Percentiles rank a stretch among this genome's conserved stretches.
These are phyloP conservation scores for Drosophila austrosaltans DNA, from an alignment of 2,888 invertebrate genomes.

Conservation along the genomic window DNA sequence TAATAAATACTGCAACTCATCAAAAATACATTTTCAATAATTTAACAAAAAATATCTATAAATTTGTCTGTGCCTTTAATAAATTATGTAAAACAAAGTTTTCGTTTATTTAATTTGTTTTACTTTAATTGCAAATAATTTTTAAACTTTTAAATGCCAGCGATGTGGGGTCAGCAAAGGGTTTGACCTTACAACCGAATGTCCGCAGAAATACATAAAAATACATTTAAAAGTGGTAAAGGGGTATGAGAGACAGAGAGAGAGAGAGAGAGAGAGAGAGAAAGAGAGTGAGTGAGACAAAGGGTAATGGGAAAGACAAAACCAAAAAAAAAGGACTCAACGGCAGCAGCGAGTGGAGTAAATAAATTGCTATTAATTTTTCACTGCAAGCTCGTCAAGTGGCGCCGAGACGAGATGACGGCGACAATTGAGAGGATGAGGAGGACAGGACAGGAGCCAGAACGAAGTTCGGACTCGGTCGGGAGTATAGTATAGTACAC, in stretches of 20 bases:
- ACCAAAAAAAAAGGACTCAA: constrained; percentile 21
- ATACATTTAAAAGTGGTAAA: constrained; percentile 56
- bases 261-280: not conserved
- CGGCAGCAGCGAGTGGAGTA: constrained; percentile 51
- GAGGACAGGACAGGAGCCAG: constrained; percentile 3
- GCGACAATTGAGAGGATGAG: not conserved
- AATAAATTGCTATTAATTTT: constrained; percentile 83
- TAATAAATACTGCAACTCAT: not conserved
- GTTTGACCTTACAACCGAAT: constrained; percentile 55
- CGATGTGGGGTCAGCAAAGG: constrained; percentile 23
- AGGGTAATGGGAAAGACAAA: not conserved
- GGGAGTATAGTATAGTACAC: constrained; percentile 48
- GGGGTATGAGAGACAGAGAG: constrained; percentile 3
- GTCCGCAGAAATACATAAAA: constrained; percentile 52
- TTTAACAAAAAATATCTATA: not conserved
- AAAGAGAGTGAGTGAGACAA: constrained; percentile 5
- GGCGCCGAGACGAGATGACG: constrained; percentile 60
- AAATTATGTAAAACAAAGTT: constrained; percentile 42
- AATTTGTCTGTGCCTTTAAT: not conserved
- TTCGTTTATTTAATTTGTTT: constrained; percentile 75
- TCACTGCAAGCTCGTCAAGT: constrained; percentile 77
- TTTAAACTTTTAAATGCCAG: constrained; percentile 49
- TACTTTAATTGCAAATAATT: constrained; percentile 79
- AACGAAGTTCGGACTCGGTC: constrained; percentile 1
- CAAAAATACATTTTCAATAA: not conserved